phyloP scores from a whole-genome alignment of 2,888 invertebrate genomes.

The Cactoblastis cactorum region DNA sequence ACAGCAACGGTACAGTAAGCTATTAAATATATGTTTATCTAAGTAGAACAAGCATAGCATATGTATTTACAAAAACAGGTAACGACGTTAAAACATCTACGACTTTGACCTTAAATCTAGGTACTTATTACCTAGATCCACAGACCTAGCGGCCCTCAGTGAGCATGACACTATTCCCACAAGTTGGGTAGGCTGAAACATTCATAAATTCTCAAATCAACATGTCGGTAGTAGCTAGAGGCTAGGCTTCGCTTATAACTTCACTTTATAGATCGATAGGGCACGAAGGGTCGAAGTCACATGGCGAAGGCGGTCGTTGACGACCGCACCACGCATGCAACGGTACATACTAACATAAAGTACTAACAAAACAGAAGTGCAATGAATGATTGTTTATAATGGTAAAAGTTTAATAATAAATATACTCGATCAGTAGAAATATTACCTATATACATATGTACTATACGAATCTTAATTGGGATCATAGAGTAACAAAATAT shows the following conservation, averaged over 20 bases:
- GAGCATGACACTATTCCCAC: slow-evolving; percentile 11
- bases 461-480: no score
- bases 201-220: slow-evolving; percentile 16
- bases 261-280: slow-evolving; percentile 64
- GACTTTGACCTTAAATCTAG: not conserved
- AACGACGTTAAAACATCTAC: not conserved
- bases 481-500: no score
- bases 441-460: no score
- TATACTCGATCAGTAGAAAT: no score
- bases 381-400: no score
- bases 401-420: no score
- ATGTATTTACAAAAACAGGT: no score
- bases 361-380: not conserved
- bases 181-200: not conserved
- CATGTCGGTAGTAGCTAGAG: slow-evolving; percentile 26
- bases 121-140: not conserved
- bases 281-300: slow-evolving; percentile 61
- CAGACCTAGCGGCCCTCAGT: not conserved
- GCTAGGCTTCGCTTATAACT: slow-evolving; percentile 33
- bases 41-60: no score
- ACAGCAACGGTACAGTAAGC: no score
- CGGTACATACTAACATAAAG: slow-evolving; percentile 42
- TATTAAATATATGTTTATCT: no score
- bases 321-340: slow-evolving; percentile 49
- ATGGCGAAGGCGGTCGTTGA: slow-evolving; percentile 47